A percentile compares a stretch with the other conserved stretches of the same genome.
These are phyloP conservation scores for Folsomia manolachei DNA, from an alignment of 2,888 invertebrate species.

Conservation along the genomic window DNA sequence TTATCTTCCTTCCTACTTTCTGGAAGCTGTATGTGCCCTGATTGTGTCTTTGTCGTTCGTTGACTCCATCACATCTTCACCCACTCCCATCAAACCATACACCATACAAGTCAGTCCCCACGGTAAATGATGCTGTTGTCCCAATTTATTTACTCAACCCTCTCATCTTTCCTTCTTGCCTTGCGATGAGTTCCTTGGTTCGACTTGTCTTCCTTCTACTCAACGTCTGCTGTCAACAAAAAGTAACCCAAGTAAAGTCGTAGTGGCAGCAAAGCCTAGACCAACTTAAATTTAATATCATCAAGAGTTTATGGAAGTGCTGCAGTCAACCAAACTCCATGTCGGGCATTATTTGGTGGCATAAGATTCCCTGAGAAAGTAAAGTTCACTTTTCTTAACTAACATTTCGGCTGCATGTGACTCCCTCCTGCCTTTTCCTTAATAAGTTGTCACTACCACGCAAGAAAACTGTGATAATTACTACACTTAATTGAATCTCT, in stretches of 20 bases:
- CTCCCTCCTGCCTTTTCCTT: neutral
- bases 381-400: neutral
- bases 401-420: neutral
- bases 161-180: constrained; percentile 3
- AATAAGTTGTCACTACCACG: constrained; percentile 9
- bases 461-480: constrained; percentile 11
- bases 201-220: too few relatives aligned
- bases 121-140: constrained; percentile 3
- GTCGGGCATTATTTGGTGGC: too few relatives aligned
- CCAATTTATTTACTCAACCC: constrained; percentile 5
- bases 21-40: neutral
- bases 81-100: neutral
- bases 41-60: neutral
- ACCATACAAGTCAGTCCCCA: neutral
- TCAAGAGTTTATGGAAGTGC: too few relatives aligned
- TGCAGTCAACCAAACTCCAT: too few relatives aligned
- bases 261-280: neutral
- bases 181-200: too few relatives aligned
- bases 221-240: neutral
- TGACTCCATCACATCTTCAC: too few relatives aligned
- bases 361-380: neutral
- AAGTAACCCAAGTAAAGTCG: neutral
- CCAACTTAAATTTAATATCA: neutral
- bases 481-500: constrained; percentile 15
- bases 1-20: constrained; percentile 5